Evolutionary conservation across 2,113 vertebrate species (phyloP).

Genomic region (Anolis sagrei): DNA sequence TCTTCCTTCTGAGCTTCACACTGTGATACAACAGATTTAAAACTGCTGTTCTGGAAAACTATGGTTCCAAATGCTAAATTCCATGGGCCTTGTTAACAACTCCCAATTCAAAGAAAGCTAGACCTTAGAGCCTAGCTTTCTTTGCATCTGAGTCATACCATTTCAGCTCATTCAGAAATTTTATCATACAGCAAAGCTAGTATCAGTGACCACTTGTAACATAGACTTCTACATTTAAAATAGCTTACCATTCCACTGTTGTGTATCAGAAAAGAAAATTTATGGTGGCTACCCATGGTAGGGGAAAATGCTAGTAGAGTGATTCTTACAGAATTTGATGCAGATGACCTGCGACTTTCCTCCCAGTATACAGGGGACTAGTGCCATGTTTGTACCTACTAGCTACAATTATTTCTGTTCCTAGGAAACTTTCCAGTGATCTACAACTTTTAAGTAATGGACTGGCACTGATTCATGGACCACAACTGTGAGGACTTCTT

Average conservation of each 20-base stretch:
- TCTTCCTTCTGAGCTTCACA: background rate
- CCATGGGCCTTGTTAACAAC: background rate
- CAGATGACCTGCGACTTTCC: too few species aligned
- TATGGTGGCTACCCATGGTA: background rate
- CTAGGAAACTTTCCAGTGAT: too few species aligned
- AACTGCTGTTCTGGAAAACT: background rate
- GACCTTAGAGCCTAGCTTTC: background rate
- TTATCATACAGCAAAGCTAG: background rate
- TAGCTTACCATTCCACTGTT: background rate
- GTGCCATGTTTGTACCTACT: too few species aligned
- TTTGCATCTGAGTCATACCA: background rate
- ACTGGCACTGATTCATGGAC: too few species aligned
- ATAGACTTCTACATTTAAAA: background rate
- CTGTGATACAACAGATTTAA: background rate
- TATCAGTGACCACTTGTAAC: background rate
- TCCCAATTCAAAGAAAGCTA: background rate
- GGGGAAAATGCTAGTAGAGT: background rate
- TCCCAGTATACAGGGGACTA: too few species aligned
- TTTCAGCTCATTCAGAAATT: background rate
- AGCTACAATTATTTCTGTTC: background rate
- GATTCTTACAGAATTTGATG: too few species aligned
- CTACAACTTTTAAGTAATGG: too few species aligned
- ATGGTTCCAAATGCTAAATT: conserved; percentile 3
- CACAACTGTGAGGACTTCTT: too few species aligned
- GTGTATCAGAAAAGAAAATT: background rate